Evolutionary conservation across 2,888 invertebrate genomes (phyloP).

Genomic region (Dryococelus australis): DNA sequence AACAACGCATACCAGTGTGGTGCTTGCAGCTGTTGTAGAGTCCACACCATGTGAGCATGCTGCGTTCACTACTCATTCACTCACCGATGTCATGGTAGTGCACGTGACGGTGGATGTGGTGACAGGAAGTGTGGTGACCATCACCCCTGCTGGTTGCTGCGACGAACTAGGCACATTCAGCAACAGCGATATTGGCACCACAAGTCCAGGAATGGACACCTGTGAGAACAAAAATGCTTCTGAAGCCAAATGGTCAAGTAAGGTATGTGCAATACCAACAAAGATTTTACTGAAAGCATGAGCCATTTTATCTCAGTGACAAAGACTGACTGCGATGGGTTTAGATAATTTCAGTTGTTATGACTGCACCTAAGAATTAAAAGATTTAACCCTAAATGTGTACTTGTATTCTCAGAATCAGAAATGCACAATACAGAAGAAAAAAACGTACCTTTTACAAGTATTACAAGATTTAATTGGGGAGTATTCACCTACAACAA

Average conservation of each 20-base stretch:
- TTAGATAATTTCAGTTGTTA: too few species aligned
- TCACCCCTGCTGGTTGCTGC: slow-evolving; percentile 62
- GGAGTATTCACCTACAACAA: too few species aligned
- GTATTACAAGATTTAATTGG: too few species aligned
- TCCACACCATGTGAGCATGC: not conserved
- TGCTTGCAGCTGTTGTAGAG: not conserved
- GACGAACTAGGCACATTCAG: slow-evolving; percentile 73
- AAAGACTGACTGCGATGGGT: not conserved
- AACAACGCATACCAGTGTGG: slow-evolving; percentile 41
- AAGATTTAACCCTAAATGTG: too few species aligned
- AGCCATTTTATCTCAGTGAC: not conserved
- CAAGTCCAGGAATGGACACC: slow-evolving; percentile 83
- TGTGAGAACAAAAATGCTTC: slow-evolving; percentile 47
- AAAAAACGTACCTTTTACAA: too few species aligned
- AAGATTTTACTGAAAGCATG: too few species aligned
- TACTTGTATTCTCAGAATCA: too few species aligned
- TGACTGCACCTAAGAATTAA: too few species aligned
- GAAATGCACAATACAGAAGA: too few species aligned
- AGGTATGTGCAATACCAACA: too few species aligned
- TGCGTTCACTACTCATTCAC: not conserved
- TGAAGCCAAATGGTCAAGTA: too few species aligned
- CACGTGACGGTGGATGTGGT: slow-evolving; percentile 58
- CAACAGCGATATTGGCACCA: slow-evolving; percentile 85
- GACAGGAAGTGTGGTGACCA: slow-evolving; percentile 71
- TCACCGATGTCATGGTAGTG: slow-evolving; percentile 57